Base-by-base conservation (phyloP, 2,888 invertebrate genomes). In the Horisme vitalbata region DNA sequence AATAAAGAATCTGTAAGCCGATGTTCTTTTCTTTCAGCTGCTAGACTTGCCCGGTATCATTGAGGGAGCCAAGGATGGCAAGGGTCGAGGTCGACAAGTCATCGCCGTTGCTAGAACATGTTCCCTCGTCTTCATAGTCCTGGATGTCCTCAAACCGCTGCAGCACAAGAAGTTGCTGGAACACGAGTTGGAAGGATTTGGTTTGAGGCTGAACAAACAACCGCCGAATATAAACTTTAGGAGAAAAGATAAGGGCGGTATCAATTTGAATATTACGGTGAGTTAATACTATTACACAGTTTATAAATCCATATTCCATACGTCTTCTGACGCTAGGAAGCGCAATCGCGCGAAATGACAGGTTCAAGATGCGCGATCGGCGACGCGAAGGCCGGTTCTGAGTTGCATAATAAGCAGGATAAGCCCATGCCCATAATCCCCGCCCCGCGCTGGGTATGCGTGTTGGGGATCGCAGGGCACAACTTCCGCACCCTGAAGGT, bases 61-160 rank as follows among this genome's bases (percentile, higher is more conserved):
- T 64, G 99, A 99, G 90, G 99, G 99, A 54, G 99, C 99, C 0
- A 99, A 99, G 76, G 99, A 99, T 77, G 99, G 99, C 55, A 99
- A 99, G 81, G 99, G 99, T 91, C 91, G 99, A 81, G 99, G 99
- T 91, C 93, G 99, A 52, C 99, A 99, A 84, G 99, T 99, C 2
- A 99, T 99, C 66, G 99, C 99, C 0, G 99, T 99, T 0, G 99
- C 99, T 0, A 91, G 99, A 41, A 99, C 99, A 0, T 99, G 99
- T 83, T 97, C 97, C 74, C 92, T 99, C 21, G 97, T 99, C 63
- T 99, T 99, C 80, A 98, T 99, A 74, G 97, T 99, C 0, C 90
- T 99, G 41, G 99, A 99, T 75, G 99, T 99, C 0, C 89, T 99
- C 15, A 99, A 99, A 78, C 99, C 99, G 0, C 85, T 99, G 48